Conservation (phyloP, 53 echinoderm and acorn worm genomes). For the Echinarachnius parma region DNA sequence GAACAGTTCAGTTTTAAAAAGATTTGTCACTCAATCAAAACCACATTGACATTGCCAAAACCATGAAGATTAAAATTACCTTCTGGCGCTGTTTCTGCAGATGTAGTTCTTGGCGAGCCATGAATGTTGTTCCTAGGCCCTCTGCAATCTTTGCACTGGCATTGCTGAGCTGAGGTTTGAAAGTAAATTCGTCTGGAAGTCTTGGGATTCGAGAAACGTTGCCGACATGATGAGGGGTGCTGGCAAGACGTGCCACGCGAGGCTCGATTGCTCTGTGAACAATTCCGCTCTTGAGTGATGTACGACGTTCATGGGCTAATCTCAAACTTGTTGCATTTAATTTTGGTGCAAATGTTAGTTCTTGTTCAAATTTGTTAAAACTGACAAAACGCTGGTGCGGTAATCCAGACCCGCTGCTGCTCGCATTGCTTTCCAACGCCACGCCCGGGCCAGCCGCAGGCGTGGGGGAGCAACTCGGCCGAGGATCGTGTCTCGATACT, state of each 20-base stretch:
- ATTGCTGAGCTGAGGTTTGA: slow-evolving; percentile 91
- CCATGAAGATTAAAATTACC: slow-evolving; percentile 65
- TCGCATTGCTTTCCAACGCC: neutral
- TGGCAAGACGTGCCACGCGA: neutral
- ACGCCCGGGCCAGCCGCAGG: slow-evolving; percentile 1
- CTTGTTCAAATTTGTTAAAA: slow-evolving; percentile 67
- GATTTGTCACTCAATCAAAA: too few relatives aligned
- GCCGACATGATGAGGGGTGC: slow-evolving; percentile 1
- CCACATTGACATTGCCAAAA: too few relatives aligned
- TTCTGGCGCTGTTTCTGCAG: slow-evolving; percentile 86
- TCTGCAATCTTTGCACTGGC: slow-evolving; percentile 90
- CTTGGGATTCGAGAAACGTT: slow-evolving; percentile 22
- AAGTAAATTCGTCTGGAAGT: slow-evolving; percentile 75
- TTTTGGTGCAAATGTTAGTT: slow-evolving; percentile 81
- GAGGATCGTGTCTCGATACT: slow-evolving; percentile 26
- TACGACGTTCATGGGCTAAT: slow-evolving; percentile 63
- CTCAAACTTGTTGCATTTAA: slow-evolving; percentile 79
- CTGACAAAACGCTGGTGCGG: slow-evolving; percentile 15
- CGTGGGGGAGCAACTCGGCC: too few relatives aligned
- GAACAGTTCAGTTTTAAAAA: too few relatives aligned
- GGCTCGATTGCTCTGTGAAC: slow-evolving; percentile 7
- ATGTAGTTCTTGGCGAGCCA: slow-evolving; percentile 91
- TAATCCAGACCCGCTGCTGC: slow-evolving; percentile 10
- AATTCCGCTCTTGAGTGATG: slow-evolving; percentile 40
- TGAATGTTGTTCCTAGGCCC: slow-evolving; percentile 84